These are phyloP conservation scores for Drosophila virilis DNA, from an alignment of 1,140 invertebrate genomes.

Conservation along the genomic window DNA sequence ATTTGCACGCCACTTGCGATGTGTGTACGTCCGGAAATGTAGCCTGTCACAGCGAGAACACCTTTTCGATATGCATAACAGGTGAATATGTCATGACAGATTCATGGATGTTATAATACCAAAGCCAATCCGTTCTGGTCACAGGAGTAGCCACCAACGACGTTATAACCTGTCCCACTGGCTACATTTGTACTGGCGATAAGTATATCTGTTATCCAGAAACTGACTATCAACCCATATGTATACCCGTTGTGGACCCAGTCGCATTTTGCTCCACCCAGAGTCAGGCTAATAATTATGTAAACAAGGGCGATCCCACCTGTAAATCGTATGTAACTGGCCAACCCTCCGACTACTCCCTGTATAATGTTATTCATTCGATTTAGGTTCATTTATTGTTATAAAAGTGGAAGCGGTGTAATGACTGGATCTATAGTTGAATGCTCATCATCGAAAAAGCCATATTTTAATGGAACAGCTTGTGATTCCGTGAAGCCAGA, in stretches of 20 bases:
- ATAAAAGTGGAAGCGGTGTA: neutral
- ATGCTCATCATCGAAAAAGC: neutral
- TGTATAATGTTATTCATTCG: neutral
- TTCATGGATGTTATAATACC: too few relatives aligned
- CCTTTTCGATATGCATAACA: constrained; percentile 46
- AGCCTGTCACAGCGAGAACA: constrained; percentile 54
- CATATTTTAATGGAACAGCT: constrained; percentile 21
- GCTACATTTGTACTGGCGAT: constrained; percentile 49
- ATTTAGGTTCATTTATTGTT: constrained; percentile 47
- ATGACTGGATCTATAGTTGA: neutral
- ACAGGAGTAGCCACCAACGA: constrained; percentile 30
- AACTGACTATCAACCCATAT: constrained; percentile 19
- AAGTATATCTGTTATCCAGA: constrained; percentile 50
- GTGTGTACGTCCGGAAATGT: constrained; percentile 46
- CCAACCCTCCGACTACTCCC: neutral
- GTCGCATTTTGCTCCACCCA: neutral
- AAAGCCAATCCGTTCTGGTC: neutral
- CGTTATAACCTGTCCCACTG: constrained; percentile 31
- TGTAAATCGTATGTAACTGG: constrained; percentile 33
- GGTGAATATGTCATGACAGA: constrained; percentile 30
- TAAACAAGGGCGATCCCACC: constrained; percentile 46
- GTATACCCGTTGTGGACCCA: neutral
- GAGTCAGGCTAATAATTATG: neutral
- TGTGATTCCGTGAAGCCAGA: constrained; percentile 25
- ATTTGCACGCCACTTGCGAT: constrained; percentile 41